Percentiles rank a stretch among this genome's conserved stretches.
Evolutionary conservation across 2,797 vertebrate genomes (phyloP).

Genomic region (Sebastes wilsoni): DNA sequence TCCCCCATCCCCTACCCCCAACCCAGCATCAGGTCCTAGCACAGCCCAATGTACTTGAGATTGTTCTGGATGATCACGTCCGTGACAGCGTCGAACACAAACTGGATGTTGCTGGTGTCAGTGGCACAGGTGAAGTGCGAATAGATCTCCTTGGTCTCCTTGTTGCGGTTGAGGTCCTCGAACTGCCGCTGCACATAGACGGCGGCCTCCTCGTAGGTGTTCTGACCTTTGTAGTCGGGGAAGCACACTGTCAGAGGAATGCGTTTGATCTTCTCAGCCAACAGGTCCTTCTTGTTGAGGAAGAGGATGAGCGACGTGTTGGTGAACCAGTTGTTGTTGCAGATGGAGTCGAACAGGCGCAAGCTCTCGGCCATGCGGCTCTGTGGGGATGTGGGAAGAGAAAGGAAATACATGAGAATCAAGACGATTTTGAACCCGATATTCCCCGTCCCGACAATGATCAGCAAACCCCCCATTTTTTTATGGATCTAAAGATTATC

Average conservation of each 20-base stretch:
- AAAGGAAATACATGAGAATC: not conserved
- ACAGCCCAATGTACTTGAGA: constrained; percentile 99
- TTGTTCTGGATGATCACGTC: constrained; percentile 99
- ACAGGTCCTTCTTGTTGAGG: constrained; percentile 99
- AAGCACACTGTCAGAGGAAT: constrained; percentile 98
- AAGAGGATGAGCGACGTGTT: constrained; percentile 95
- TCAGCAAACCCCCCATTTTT: too few species aligned
- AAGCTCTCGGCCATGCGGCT: constrained; percentile 86
- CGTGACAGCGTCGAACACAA: constrained; percentile 99
- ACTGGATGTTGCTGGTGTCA: constrained; percentile 99
- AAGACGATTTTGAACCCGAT: too few species aligned
- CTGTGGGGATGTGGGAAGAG: constrained; percentile 54
- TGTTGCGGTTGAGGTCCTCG: constrained; percentile 99
- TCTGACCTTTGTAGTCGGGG: constrained; percentile 98
- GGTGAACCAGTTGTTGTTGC: constrained; percentile 91
- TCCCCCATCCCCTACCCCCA: not conserved
- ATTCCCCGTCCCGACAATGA: too few species aligned
- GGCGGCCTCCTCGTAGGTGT: constrained; percentile 98
- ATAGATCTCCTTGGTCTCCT: constrained; percentile 99
- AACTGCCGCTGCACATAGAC: constrained; percentile 99
- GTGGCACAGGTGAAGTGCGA: constrained; percentile 99
- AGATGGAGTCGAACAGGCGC: constrained; percentile 87
- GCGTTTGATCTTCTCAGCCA: constrained; percentile 98
- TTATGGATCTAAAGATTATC: too few species aligned
- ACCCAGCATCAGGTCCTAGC: constrained; percentile 84